phyloP scores from a whole-genome alignment of 2,888 invertebrate genomes.

The Pasiphila rectangulata region DNA sequence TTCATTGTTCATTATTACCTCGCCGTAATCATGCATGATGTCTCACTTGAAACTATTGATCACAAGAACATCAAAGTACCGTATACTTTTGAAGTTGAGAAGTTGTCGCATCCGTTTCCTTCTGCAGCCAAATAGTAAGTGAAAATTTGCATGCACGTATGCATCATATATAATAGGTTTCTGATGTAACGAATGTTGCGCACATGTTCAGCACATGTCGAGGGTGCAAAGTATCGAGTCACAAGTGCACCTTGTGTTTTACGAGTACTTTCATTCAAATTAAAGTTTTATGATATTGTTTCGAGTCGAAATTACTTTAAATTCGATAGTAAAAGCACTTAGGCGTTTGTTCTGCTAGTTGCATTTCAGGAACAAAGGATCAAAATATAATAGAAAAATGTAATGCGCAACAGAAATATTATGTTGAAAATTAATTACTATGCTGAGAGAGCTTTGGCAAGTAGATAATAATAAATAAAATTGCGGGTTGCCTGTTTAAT shows the following conservation, averaged over 20 bases:
- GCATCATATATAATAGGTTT: slow-evolving; percentile 3
- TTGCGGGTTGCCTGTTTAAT: too few relatives aligned
- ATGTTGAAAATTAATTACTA: too few relatives aligned
- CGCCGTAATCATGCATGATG: not conserved
- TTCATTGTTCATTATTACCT: not conserved
- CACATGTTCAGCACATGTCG: slow-evolving; percentile 15
- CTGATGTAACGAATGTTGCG: slow-evolving; percentile 12
- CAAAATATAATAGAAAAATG: too few relatives aligned
- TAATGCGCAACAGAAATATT: too few relatives aligned
- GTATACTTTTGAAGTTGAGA: too few relatives aligned
- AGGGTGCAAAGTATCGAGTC: not conserved
- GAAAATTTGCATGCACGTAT: slow-evolving; percentile 2
- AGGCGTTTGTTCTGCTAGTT: too few relatives aligned
- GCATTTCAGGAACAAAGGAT: too few relatives aligned
- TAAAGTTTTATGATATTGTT: not conserved
- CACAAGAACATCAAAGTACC: too few relatives aligned
- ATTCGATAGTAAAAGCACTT: too few relatives aligned
- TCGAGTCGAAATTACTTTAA: too few relatives aligned
- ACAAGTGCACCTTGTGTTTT: not conserved
- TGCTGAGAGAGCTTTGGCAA: too few relatives aligned
- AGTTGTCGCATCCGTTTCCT: not conserved
- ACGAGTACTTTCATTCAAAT: not conserved
- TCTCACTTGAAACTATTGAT: not conserved
- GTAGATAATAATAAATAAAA: too few relatives aligned
- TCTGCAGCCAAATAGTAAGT: not conserved